These are phyloP conservation scores for Melieria omissa DNA, from an alignment of 2,888 invertebrate genomes.

Conservation along the genomic window DNA sequence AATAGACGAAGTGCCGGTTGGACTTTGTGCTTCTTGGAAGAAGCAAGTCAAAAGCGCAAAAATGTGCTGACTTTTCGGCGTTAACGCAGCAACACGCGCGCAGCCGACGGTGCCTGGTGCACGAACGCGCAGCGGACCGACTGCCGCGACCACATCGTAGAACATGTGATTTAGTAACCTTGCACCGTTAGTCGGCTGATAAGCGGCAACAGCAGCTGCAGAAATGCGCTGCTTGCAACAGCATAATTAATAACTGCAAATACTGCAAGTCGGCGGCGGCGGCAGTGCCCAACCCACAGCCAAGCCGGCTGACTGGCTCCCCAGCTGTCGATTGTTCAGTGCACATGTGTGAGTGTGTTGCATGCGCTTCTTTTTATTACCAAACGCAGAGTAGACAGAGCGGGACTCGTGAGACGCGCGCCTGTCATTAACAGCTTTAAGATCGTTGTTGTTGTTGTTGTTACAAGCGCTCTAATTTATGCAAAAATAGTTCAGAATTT, in stretches of 20 bases:
- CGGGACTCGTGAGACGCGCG: not conserved
- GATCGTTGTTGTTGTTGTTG: not conserved
- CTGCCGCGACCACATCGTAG: conserved; percentile 40
- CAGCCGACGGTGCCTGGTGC: not conserved
- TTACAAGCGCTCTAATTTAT: conserved; percentile 55
- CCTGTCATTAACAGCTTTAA: not conserved
- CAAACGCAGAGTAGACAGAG: conserved; percentile 5
- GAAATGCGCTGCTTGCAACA: conserved; percentile 43
- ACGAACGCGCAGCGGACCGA: conserved; percentile 17
- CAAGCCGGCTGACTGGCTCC: not conserved
- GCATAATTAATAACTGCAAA: conserved; percentile 39
- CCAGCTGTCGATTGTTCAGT: not conserved
- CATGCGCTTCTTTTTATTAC: not conserved
- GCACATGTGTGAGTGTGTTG: not conserved
- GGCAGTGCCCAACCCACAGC: conserved; percentile 13
- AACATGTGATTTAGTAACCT: conserved; percentile 57
- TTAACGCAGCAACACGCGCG: too few species aligned
- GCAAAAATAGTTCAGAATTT: conserved; percentile 47
- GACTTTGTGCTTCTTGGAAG: too few species aligned
- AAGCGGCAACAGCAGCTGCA: conserved; percentile 33
- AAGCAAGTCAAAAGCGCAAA: too few species aligned
- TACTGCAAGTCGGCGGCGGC: conserved; percentile 4
- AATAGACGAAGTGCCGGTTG: too few species aligned
- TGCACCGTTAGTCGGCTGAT: conserved; percentile 52
- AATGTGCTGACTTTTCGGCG: too few species aligned